These are phyloP conservation scores for Sebastes trivittatus DNA, from an alignment of 2,797 vertebrate genomes.

Conservation along the genomic window DNA sequence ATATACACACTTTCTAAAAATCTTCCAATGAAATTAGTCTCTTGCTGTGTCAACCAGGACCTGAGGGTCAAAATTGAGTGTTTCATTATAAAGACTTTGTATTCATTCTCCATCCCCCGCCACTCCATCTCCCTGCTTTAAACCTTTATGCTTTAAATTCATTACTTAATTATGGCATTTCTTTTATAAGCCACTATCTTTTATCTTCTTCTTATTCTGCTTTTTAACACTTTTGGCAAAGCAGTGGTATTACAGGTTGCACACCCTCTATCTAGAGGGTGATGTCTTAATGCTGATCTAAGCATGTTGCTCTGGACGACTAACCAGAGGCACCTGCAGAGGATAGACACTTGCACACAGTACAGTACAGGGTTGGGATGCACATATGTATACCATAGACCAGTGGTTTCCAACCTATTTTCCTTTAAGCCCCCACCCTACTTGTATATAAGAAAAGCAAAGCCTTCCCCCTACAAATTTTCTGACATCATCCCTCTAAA, in stretches of 20 bases:
- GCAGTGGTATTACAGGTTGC: constrained; percentile 26
- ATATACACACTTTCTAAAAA: neutral
- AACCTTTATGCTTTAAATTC: constrained; percentile 35
- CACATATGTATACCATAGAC: neutral
- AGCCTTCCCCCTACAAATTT: too few species aligned
- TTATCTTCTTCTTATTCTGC: constrained; percentile 9
- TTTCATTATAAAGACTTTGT: constrained; percentile 50
- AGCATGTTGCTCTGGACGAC: constrained; percentile 34
- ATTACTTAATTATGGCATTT: constrained; percentile 40
- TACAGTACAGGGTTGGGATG: constrained; percentile 8
- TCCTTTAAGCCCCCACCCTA: too few species aligned
- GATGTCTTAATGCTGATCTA: constrained; percentile 47
- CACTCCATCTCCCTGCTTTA: constrained; percentile 28
- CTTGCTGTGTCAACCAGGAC: constrained; percentile 27
- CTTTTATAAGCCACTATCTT: constrained; percentile 22
- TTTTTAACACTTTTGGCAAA: constrained; percentile 42
- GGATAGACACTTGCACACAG: constrained; percentile 16
- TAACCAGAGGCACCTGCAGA: constrained; percentile 42
- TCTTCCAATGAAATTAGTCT: constrained; percentile 26
- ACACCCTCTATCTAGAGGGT: constrained; percentile 14
- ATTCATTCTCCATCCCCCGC: constrained; percentile 31
- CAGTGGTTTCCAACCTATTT: too few species aligned
- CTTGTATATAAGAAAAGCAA: too few species aligned
- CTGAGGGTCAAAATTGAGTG: constrained; percentile 25
- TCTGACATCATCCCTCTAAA: too few species aligned